Percentiles rank a stretch among this genome's conserved stretches.
phyloP scores from a whole-genome alignment of 2,797 vertebrate genomes.

The Lindbergichthys nudifrons region DNA sequence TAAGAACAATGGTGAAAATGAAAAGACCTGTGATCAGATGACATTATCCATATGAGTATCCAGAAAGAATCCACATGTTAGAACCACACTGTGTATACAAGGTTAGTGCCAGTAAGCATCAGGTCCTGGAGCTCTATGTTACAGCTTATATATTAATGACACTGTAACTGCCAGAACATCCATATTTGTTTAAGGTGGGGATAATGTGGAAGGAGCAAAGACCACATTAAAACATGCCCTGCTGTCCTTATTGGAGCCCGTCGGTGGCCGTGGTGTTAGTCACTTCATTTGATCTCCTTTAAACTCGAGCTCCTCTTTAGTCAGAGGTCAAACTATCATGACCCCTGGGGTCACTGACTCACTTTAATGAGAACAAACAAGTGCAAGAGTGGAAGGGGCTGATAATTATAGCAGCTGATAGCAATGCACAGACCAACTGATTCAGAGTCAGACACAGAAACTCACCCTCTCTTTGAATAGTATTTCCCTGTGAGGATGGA shows the following conservation, averaged over 20 bases:
- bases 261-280: background rate
- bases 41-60: background rate
- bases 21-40: too few relatives aligned
- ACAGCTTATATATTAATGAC: background rate
- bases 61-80: too few relatives aligned
- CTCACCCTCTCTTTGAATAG: constrained; percentile 16
- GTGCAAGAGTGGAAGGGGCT: background rate
- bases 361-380: background rate
- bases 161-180: background rate
- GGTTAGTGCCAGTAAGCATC: background rate
- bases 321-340: constrained; percentile 2
- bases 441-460: constrained; percentile 13
- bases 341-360: background rate
- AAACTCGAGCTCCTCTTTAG: background rate
- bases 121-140: background rate
- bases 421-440: background rate
- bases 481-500: constrained; percentile 1
- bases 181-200: too few relatives aligned
- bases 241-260: too few relatives aligned
- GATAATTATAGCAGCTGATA: background rate
- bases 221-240: too few relatives aligned
- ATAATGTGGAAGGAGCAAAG: too few relatives aligned
- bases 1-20: too few relatives aligned
- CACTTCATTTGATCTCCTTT: background rate
- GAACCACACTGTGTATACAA: too few relatives aligned